Base-by-base conservation (phyloP, 1,140 invertebrate species). In the Temnothorax nylanderi region DNA sequence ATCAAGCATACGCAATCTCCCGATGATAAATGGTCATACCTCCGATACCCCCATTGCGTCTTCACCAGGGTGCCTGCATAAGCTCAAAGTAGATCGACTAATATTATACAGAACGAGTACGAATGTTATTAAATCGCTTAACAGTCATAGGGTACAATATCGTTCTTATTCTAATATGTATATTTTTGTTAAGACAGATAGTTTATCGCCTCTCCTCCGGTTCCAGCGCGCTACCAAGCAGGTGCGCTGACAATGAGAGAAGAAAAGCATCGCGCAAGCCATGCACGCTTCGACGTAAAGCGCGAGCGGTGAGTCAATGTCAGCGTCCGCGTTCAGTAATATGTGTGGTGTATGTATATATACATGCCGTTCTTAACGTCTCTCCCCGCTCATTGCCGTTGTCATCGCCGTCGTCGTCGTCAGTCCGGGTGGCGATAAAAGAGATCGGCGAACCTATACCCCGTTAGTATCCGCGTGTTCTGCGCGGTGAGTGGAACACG, bases 41-140 rank as follows among this genome's bases (percentile, higher is more conserved):
- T 47, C 5, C 5, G 13, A 21, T 56, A 26, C n/a, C 47, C 34
- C 18, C 44, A 81, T 80, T 71, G 21, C 6, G 18, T 7, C 65
- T 54, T 51, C 21, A 81, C 65, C 49, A 71, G 78, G 78, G 65
- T 56, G 37, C 78, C 78, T 71, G 78, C 78, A 81, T 81, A 5
- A 71, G 21, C 3, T 3, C 37, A 18, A 71, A 81, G 47, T 71
- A 71, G 78, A 56, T 18, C 65, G n/a, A 81, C 13, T 10, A 81
- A 8, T 10, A 18, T 26, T 71, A 44, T 32, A 13, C 44, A 32
- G 13, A 8, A 69, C 32, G 5, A 47, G n/a, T 26, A 26, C 37
- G 11, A 67, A 67, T 67, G 37, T 26, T 69, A 47, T 26, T 16
- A 41, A 47, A 69, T n/a, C 5, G 21, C 21, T 69, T 18, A 44